Evolutionary conservation across 2,113 vertebrate genomes (phyloP).

Genomic region (Vanacampus margaritifer): DNA sequence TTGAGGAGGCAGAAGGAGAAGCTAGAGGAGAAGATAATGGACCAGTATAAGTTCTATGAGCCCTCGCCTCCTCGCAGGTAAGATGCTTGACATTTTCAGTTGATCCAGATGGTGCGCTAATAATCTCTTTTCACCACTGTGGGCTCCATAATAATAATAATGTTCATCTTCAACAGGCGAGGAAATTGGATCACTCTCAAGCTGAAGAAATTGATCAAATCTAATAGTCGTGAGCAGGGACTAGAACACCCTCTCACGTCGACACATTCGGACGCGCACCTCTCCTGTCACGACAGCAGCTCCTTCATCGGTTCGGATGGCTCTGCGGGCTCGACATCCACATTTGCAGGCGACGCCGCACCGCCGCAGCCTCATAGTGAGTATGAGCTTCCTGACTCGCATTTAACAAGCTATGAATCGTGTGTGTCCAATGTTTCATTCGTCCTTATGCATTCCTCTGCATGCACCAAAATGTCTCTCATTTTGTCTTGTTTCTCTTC

Average conservation of each 20-base stretch:
- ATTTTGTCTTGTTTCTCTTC: constrained; percentile 11
- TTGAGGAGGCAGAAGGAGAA: constrained; percentile 97
- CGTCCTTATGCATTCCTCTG: constrained; percentile 32
- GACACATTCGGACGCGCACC: constrained; percentile 78
- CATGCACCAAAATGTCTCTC: constrained; percentile 33
- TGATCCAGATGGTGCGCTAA: background rate
- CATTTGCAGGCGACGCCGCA: constrained; percentile 29
- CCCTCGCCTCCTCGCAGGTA: constrained; percentile 94
- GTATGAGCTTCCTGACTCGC: constrained; percentile 33
- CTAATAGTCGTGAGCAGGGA: constrained; percentile 84
- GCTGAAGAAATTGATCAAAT: constrained; percentile 95
- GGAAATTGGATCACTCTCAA: constrained; percentile 97
- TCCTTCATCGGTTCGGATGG: constrained; percentile 58
- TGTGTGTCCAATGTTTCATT: constrained; percentile 10
- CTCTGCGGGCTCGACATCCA: constrained; percentile 53
- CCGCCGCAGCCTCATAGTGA: constrained; percentile 58
- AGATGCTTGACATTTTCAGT: background rate
- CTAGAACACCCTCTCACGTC: constrained; percentile 61
- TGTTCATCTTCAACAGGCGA: constrained; percentile 71
- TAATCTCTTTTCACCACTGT: background rate
- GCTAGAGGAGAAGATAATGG: constrained; percentile 99
- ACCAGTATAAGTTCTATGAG: constrained; percentile 98
- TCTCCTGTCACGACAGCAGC: constrained; percentile 47
- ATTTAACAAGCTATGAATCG: no score
- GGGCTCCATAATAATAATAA: background rate